phyloP scores from a whole-genome alignment of 2,888 invertebrate genomes.

The Mystacides longicornis region DNA sequence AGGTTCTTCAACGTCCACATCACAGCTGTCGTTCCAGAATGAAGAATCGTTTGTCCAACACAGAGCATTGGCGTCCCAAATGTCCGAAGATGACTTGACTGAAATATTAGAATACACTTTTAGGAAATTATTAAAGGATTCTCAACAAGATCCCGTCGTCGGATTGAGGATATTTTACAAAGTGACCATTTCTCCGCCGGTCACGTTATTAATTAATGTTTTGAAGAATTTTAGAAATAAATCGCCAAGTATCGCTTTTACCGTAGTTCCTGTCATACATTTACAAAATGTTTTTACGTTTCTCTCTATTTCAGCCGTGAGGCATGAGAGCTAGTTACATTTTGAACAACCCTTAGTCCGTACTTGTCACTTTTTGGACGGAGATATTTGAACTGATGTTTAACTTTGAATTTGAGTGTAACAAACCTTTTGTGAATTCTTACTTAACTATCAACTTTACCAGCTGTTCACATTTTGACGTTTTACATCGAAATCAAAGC shows the following conservation, averaged over 20 bases:
- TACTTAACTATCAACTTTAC: no score
- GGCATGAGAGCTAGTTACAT: slow-evolving; percentile 50
- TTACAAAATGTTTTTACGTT: slow-evolving; percentile 76
- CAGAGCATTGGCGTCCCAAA: slow-evolving; percentile 33
- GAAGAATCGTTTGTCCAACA: slow-evolving; percentile 38
- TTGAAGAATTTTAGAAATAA: slow-evolving; percentile 38
- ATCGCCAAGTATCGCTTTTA: slow-evolving; percentile 55
- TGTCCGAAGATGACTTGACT: slow-evolving; percentile 37
- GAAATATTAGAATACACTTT: slow-evolving; percentile 47
- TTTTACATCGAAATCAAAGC: no score
- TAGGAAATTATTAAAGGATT: slow-evolving; percentile 42
- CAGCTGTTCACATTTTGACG: no score
- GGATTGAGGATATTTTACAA: slow-evolving; percentile 73
- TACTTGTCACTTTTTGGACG: not conserved
- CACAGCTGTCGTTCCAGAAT: slow-evolving; percentile 41
- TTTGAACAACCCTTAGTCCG: no score
- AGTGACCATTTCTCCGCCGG: slow-evolving; percentile 49
- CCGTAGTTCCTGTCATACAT: slow-evolving; percentile 70
- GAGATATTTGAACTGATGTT: not conserved
- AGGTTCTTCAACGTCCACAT: slow-evolving; percentile 40
- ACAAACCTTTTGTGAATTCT: no score
- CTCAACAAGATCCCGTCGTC: slow-evolving; percentile 54
- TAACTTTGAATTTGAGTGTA: no score
- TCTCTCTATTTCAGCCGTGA: slow-evolving; percentile 74
- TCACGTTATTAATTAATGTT: slow-evolving; percentile 37